A percentile compares a stretch with the other conserved stretches of the same genome.
Evolutionary conservation across 2,888 invertebrate genomes (phyloP).

Genomic region (Diarsia mendica): DNA sequence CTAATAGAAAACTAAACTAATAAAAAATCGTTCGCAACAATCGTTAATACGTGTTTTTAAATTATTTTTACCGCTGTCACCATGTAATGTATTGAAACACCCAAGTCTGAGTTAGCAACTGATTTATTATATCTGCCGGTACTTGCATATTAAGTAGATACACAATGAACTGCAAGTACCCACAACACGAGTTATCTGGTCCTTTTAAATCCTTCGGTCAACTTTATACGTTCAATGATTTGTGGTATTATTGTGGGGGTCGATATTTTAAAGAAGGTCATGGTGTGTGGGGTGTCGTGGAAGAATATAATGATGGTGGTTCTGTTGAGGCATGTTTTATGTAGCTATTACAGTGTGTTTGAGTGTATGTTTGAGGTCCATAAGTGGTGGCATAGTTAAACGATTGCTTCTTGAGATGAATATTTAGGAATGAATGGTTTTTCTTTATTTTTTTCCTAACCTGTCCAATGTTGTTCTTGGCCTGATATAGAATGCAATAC

Average conservation of each 20-base stretch:
- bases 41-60: too few species aligned
- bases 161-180: too few species aligned
- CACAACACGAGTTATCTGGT: slow-evolving; percentile 70
- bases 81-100: too few species aligned
- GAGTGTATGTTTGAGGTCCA: not conserved
- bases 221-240: slow-evolving; percentile 58
- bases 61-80: too few species aligned
- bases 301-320: slow-evolving; percentile 18
- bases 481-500: not conserved
- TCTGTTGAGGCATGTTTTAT: not conserved
- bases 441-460: not conserved
- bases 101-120: too few species aligned
- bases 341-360: not conserved
- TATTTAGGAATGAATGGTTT: not conserved
- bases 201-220: slow-evolving; percentile 69
- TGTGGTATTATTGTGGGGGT: slow-evolving; percentile 52
- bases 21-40: too few species aligned
- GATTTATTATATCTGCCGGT: too few species aligned
- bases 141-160: too few species aligned
- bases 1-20: too few species aligned
- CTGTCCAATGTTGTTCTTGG: not conserved
- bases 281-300: slow-evolving; percentile 15
- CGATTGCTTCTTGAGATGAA: not conserved
- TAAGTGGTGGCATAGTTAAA: not conserved
- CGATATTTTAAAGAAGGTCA: slow-evolving; percentile 44